Evolutionary conservation across 92 coral and sea anemone species (phyloP).

Genomic region (Zoanthus sansibaricus): DNA sequence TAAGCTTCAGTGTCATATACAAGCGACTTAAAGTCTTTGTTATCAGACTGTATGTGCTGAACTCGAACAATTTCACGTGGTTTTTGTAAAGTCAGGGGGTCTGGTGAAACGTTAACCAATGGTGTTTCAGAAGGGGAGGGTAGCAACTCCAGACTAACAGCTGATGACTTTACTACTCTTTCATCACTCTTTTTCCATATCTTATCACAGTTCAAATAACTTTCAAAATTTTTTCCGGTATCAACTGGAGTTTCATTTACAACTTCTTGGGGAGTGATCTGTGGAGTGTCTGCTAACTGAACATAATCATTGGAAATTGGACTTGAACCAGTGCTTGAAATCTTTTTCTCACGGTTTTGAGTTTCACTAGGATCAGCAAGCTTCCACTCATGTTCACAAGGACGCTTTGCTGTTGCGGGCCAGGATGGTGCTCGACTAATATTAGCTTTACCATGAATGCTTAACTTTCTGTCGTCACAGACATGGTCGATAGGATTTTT

Average conservation of each 20-base stretch:
- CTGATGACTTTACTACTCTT: neutral
- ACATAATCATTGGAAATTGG: constrained; percentile 26
- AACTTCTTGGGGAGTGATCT: neutral
- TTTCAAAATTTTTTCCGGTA: constrained; percentile 6
- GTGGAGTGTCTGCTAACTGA: neutral
- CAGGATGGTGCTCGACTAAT: constrained; percentile 41
- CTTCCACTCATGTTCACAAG: constrained; percentile 42
- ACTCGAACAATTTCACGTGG: neutral
- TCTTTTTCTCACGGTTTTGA: neutral
- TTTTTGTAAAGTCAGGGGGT: neutral
- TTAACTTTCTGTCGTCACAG: constrained; percentile 21
- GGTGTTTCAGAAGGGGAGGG: constrained; percentile 3
- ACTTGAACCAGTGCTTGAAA: constrained; percentile 1
- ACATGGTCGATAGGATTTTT: neutral
- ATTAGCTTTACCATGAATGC: neutral
- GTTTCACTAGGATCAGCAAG: neutral
- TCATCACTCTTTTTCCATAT: neutral
- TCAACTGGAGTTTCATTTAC: neutral
- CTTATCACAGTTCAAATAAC: constrained; percentile 14
- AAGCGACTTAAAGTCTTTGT: neutral
- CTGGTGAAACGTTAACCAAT: neutral
- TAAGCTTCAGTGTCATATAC: neutral
- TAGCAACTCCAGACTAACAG: neutral
- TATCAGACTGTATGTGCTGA: constrained; percentile 13
- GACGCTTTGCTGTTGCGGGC: constrained; percentile 28